Percentiles rank a stretch among this genome's conserved stretches.
phyloP scores from a whole-genome alignment of 2,797 vertebrate species.

The Rhabdomys pumilio region DNA sequence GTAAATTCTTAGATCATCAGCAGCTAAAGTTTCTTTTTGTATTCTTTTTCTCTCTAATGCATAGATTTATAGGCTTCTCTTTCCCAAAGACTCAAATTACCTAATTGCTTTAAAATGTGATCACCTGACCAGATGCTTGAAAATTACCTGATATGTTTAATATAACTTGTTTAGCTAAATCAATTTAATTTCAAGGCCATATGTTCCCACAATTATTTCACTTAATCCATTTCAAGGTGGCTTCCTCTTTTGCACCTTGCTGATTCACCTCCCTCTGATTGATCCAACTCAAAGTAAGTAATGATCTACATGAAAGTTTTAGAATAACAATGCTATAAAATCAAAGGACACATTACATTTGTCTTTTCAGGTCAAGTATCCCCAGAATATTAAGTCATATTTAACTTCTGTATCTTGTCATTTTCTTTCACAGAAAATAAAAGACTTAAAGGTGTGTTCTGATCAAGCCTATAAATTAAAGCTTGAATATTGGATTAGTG shows the following conservation, averaged over 20 bases:
- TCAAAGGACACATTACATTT: constrained; percentile 74
- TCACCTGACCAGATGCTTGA: constrained; percentile 79
- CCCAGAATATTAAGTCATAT: constrained; percentile 57
- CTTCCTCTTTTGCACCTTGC: constrained; percentile 74
- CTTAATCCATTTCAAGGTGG: constrained; percentile 85
- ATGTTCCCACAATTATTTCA: constrained; percentile 83
- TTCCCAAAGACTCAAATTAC: constrained; percentile 59
- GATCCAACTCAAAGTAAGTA: constrained; percentile 74
- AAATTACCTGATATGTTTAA: constrained; percentile 84
- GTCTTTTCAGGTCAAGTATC: constrained; percentile 67
- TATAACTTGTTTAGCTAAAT: constrained; percentile 82
- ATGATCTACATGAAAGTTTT: constrained; percentile 74
- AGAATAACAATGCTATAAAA: constrained; percentile 62
- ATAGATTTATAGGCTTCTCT: not conserved
- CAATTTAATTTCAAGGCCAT: constrained; percentile 84
- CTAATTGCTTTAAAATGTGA: constrained; percentile 74
- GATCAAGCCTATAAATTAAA: constrained; percentile 77
- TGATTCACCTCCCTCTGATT: constrained; percentile 77
- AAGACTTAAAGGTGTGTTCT: constrained; percentile 68
- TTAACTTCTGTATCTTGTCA: constrained; percentile 63
- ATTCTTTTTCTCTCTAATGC: not conserved
- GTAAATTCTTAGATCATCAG: not conserved
- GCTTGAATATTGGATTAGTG: constrained; percentile 68
- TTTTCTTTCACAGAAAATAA: constrained; percentile 73
- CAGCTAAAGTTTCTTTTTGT: not conserved